Evolutionary conservation across 53 echinoderm and acorn worm species (phyloP), one percentile per base, ranked within the genome.

Genomic region (Apostichopus leukothele): DNA sequence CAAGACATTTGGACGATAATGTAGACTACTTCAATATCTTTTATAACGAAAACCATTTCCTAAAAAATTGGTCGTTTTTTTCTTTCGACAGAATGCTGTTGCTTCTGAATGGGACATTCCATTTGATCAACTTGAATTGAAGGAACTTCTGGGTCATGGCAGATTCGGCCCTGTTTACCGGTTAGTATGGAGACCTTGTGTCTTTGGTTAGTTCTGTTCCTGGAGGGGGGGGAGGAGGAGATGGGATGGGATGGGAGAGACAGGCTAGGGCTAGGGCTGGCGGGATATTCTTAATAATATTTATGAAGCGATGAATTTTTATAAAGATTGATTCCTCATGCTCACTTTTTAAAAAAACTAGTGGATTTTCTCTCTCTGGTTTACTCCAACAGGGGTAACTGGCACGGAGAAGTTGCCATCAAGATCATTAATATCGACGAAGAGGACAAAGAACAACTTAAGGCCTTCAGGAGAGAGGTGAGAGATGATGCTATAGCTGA

Each of bases 31-130:
- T 39, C 2, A 39, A 39, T 39, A 39, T 39, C 39, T 39, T 39
- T 39, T 39, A 39, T 39, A 39, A 39, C 39, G 3, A 57, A 57
- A 57, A 57, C 3, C 57, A 57, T 57, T 57, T 39, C 39, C 57
- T 5, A 10, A 57, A 55, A 57, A 57, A 74, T 74, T 25, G 9
- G 7, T 25, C 6, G 16, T 21, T 11, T 25, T 57, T 54, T 53
- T 85, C 9, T 13, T 25, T 19, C 8, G 39, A 60, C 90, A 95
- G 94, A 90, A 93, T 78, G 93, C 91, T 51, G 86, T 95, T 25
- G 89, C 95, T 78, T 98, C 98, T 53, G 98, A 98, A 63, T 98
- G 98, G 98, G 98, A 95, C 88, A 95, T 98, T 91, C 98, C 98
- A 23, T 93, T 78, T 79, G 95, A 98, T 60, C 90, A 98, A 76